These are phyloP conservation scores for Gallinago media DNA, from an alignment of 2,113 vertebrate genomes.

Conservation along the genomic window DNA sequence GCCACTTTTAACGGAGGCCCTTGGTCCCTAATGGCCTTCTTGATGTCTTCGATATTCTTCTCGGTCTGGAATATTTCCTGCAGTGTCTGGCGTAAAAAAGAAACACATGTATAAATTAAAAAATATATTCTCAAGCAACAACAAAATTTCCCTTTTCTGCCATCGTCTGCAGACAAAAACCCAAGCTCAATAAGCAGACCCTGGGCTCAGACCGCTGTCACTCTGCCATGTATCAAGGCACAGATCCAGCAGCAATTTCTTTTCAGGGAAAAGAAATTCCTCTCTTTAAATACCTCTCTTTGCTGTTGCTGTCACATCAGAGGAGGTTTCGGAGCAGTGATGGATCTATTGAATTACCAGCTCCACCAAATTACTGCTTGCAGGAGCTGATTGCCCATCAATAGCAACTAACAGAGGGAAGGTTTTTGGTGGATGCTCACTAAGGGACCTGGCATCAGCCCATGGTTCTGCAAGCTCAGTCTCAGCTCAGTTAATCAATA, in stretches of 20 bases:
- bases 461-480: background rate
- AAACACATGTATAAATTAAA: background rate
- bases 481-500: rapidly evolving
- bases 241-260: background rate
- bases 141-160: background rate
- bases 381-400: background rate
- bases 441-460: background rate
- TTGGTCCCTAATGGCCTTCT: conserved; percentile 88
- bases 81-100: conserved; percentile 77
- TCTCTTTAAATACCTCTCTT: background rate
- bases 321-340: background rate
- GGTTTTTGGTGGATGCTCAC: background rate
- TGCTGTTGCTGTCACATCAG: background rate
- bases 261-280: background rate
- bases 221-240: background rate
- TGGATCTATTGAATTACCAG: background rate
- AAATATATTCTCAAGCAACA: background rate
- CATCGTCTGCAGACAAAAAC: background rate
- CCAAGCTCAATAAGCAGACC: background rate
- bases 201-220: background rate
- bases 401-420: background rate
- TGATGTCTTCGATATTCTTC: conserved; percentile 86
- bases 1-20: conserved; percentile 88
- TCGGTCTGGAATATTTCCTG: conserved; percentile 93
- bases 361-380: background rate